phyloP scores from a whole-genome alignment of 2,888 invertebrate genomes.

The Drosophila mayaguana region DNA sequence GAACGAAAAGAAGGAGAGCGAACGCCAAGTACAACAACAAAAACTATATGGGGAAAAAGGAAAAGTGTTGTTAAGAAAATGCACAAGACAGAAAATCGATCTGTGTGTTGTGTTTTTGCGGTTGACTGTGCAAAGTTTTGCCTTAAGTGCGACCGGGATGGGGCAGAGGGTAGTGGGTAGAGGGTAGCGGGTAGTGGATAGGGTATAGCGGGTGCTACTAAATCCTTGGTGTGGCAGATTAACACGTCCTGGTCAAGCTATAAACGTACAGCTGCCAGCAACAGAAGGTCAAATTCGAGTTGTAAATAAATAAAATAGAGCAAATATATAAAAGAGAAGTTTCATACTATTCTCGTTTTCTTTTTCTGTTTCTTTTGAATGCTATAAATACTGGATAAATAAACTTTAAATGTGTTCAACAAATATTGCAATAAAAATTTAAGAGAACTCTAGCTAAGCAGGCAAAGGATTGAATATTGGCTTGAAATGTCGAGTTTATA shows the following conservation, averaged over 20 bases:
- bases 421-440: conserved; percentile 18
- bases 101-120: conserved; percentile 34
- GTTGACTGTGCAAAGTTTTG: conserved; percentile 48
- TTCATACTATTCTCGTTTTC: background rate
- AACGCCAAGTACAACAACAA: conserved; percentile 7
- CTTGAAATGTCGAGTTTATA: background rate
- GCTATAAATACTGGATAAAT: conserved; percentile 9
- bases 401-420: background rate
- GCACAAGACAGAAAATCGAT: conserved; percentile 76
- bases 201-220: conserved; percentile 39
- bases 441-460: conserved; percentile 22
- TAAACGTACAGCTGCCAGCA: conserved; percentile 32
- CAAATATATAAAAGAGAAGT: conserved; percentile 12
- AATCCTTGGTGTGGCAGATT: conserved; percentile 75
- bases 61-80: conserved; percentile 75
- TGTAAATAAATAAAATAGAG: conserved; percentile 31
- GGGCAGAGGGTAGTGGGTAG: no score
- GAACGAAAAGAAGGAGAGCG: background rate
- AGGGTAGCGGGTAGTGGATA: background rate
- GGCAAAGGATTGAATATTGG: background rate
- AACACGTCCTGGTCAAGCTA: conserved; percentile 68
- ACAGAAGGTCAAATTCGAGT: conserved; percentile 63
- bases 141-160: conserved; percentile 1
- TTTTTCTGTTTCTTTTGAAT: background rate
- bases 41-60: conserved; percentile 23